Base-by-base conservation (phyloP, 1,140 invertebrate genomes). In the Sminthurides bifidus region DNA sequence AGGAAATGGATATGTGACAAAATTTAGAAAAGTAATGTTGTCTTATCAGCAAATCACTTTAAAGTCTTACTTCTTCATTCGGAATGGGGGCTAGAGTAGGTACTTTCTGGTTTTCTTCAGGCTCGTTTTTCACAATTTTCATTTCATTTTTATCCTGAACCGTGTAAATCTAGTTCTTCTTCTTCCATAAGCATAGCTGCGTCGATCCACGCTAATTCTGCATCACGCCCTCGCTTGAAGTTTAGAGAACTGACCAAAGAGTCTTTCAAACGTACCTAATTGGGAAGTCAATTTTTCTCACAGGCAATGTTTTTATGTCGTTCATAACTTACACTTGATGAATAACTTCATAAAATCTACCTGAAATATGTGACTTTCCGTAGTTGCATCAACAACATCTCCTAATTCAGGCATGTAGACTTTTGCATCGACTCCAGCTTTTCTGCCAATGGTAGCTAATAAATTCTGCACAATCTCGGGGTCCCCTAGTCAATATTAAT, bases 281-380 rank as follows among this genome's bases (percentile, higher is more conserved):
- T n/a, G n/a, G n/a, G n/a, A n/a, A n/a, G n/a, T n/a, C n/a, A n/a
- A n/a, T n/a, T n/a, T n/a, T n/a, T n/a, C n/a, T n/a, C n/a, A n/a
- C n/a, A n/a, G n/a, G n/a, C n/a, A n/a, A n/a, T n/a, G n/a, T n/a
- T n/a, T n/a, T n/a, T n/a, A n/a, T n/a, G n/a, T n/a, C n/a, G n/a
- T n/a, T n/a, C n/a, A n/a, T n/a, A n/a, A n/a, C n/a, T n/a, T n/a
- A n/a, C n/a, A n/a, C n/a, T n/a, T n/a, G n/a, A n/a, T n/a, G 5
- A 6, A n/a, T 14, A 43, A 21, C 40, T 8, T 10, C 5, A n/a
- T 10, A 43, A 12, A 6, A 26, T 26, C 15, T 46, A 46, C 92
- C 76, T 98, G 95, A 72, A 94, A 97, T 66, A 99, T 98, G 67
- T 97, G 89, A 4, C 88, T 92, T 73, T 99, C 95, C 0, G 91